Evolutionary conservation across 37 sponge, comb jelly and placozoan species (phyloP), one percentile per base, ranked within the genome.

Genomic region (Ephydatia muelleri): DNA sequence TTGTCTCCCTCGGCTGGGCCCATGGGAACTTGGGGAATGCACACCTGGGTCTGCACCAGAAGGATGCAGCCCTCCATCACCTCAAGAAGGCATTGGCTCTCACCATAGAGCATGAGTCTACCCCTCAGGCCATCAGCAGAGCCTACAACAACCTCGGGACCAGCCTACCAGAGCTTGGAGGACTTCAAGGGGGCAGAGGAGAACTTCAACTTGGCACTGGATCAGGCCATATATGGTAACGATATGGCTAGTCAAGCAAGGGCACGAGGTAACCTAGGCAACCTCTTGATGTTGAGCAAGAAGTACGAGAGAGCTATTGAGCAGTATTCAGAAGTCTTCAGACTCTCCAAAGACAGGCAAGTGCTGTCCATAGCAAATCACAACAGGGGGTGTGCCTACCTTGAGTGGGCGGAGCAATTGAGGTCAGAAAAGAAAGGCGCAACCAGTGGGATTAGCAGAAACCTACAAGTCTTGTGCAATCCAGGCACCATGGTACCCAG

Each of bases 21-120:
- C 82, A 93, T 79, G 94, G 90, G 25, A 93, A 93, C 82, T 49
- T 90, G 31, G 94, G 94, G 26, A 93, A 90, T 87, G 88, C 94
- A 8, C 80, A 70, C 43, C 84, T 93, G 29, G 91, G 94, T 33
- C 78, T 84, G 6, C 22, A 75, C 67, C 70, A 78, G 68, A 72
- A 79, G 30, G 83, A 93, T 57, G 73, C 89, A 47, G 90, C 88
- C 16, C 75, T 93, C 31, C 57, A 76, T 39, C 88, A 93, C 47
- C 77, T 93, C 22, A 38, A 77, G 30, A 87, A 74, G 39, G 73
- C 94, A 23, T 72, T 86, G 39, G 84, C 86, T 16, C 57, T 90
- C 40, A 74, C 91, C 5, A 76, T 80, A 25, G 35, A 83, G 31
- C 30, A 90, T 71, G 91, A 93, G 49, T 39, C 65, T 22, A 80